Evolutionary conservation across 2,888 invertebrate genomes (phyloP), one percentile per base, ranked within the genome.

Genomic region (Agelastica alni): DNA sequence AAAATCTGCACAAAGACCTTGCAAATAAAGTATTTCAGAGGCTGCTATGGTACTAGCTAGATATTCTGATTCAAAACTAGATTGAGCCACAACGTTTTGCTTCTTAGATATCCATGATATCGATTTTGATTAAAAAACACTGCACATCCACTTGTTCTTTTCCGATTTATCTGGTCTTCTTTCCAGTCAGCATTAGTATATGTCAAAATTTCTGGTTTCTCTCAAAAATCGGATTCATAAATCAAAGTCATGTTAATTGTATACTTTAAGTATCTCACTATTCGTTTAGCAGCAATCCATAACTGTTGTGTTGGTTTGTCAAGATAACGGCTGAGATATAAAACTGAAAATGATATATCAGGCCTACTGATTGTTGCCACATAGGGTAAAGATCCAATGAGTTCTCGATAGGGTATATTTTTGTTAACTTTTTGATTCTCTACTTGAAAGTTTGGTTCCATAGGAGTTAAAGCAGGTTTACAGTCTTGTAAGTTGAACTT

Each of bases 401-500:
- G 13, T 43, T 58, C 41, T 43, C 60, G 9, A 43, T 56, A 61
- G n/a, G 53, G 56, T 53, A 61, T 31, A 42, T 53, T 37, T 20
- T 26, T 54, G 41, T 13, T 30, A 20, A 41, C 30, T 39, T 41
- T 39, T 30, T 39, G 17, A 10, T 16, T 39, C 5, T 22, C 30
- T 4, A 42, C 30, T 53, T 61, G 51, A 42, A 57, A 59, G 20
- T 54, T 51, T 36, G 45, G 42, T 54, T 62, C 54, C 52, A 65
- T 49, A 16, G 63, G 61, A 1, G 60, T 63, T 30, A 7, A 18
- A 2, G 17, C 34, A 10, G 46, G 13, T 32, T 60, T 63, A 34
- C 54, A 53, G n/a, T 59, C 42, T 32, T 47, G 14, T 59, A 64
- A 56, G 18, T 44, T 48, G 39, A 62, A 63, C 37, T 59, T 53